Evolutionary conservation across 2,113 vertebrate genomes (phyloP).

Genomic region (Notarius quadriscutis): DNA sequence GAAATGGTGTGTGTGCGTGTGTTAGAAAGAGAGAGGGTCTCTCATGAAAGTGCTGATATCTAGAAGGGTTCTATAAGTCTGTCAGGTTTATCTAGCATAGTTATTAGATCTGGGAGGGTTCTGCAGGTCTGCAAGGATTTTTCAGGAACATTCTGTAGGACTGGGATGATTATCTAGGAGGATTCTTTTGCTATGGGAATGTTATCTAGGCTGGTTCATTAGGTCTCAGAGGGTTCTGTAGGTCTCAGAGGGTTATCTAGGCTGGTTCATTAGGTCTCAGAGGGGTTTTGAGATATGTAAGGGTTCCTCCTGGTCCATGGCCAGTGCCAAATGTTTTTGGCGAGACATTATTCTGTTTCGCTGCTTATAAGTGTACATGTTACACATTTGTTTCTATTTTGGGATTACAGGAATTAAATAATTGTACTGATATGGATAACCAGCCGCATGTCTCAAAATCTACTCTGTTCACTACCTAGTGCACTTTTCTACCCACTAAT

Average conservation of each 20-base stretch:
- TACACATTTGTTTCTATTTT: neutral
- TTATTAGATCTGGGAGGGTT: neutral
- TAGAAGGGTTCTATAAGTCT: neutral
- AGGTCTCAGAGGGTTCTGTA: neutral
- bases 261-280: neutral
- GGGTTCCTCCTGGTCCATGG: neutral
- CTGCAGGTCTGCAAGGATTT: neutral
- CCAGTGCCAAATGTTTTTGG: neutral
- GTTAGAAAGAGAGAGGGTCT: neutral
- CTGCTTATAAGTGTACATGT: neutral
- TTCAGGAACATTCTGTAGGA: neutral
- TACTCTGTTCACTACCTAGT: neutral
- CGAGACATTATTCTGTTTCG: neutral
- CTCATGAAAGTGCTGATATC: neutral
- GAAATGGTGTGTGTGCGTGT: conserved; percentile 26
- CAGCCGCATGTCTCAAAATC: neutral
- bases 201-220: neutral
- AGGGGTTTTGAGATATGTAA: neutral
- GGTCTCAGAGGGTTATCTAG: neutral
- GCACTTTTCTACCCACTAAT: neutral
- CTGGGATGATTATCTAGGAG: neutral
- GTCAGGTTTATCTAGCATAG: neutral
- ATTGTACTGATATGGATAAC: neutral
- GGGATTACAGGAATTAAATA: neutral
- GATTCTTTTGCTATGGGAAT: neutral